Evolutionary conservation across 2,797 vertebrate species (phyloP).

Genomic region (Erethizon dorsatum): DNA sequence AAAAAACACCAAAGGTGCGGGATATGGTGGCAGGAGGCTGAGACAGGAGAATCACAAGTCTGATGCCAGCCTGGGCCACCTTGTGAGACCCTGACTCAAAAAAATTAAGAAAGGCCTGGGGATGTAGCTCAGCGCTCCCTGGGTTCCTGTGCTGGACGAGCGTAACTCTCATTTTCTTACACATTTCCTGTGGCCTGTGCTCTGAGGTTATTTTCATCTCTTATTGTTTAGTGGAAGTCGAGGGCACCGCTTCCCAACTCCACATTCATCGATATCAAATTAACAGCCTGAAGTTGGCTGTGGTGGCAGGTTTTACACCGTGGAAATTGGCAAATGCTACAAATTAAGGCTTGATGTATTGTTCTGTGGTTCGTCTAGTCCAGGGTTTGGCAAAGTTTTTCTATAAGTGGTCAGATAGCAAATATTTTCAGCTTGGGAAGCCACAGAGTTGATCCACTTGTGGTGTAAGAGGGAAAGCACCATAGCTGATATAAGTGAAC

Average conservation of each 20-base stretch:
- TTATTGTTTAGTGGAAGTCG: not conserved
- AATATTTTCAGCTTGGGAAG: not conserved
- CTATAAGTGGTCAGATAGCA: not conserved
- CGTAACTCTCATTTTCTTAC: too few species aligned
- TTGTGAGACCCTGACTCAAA: not conserved
- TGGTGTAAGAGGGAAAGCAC: not conserved
- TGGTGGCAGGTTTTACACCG: not conserved
- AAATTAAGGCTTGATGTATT: not conserved
- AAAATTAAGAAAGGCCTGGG: not conserved
- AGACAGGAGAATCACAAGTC: not conserved
- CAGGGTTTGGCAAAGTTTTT: not conserved
- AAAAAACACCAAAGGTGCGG: not conserved
- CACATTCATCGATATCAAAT: not conserved
- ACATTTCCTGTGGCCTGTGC: not conserved
- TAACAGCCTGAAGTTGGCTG: not conserved
- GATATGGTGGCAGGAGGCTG: not conserved
- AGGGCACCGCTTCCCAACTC: not conserved
- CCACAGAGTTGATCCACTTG: not conserved
- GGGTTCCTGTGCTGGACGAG: not conserved
- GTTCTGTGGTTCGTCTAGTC: not conserved
- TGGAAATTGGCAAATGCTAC: not conserved
- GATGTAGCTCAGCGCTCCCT: not conserved
- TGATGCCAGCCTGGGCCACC: not conserved
- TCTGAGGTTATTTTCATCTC: not conserved
- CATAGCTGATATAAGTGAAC: rapidly evolving